Percentiles rank a stretch among this genome's conserved stretches.
Evolutionary conservation across 2,888 invertebrate species (phyloP).

Genomic region (Hirtodrosophila cameraria): DNA sequence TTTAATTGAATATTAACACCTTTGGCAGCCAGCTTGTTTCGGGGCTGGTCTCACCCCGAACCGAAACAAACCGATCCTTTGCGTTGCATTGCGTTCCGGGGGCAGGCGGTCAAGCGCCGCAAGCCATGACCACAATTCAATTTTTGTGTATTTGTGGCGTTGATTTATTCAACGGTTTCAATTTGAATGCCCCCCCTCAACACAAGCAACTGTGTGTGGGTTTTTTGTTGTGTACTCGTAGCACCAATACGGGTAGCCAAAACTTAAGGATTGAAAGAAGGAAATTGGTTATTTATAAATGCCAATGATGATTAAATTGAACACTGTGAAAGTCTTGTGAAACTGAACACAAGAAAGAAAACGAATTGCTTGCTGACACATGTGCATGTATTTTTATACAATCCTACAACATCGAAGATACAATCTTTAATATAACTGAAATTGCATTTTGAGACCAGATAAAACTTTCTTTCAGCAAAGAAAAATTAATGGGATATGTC

Average conservation of each 20-base stretch:
- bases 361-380: background rate
- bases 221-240: slow-evolving; percentile 48
- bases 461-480: too few relatives aligned
- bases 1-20: slow-evolving; percentile 84
- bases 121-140: slow-evolving; percentile 70
- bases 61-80: too few relatives aligned
- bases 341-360: background rate
- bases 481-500: too few relatives aligned
- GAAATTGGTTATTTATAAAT: slow-evolving; percentile 80
- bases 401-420: too few relatives aligned
- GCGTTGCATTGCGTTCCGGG: slow-evolving; percentile 10
- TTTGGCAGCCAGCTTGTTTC: slow-evolving; percentile 63
- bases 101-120: slow-evolving; percentile 70
- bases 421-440: too few relatives aligned
- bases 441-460: too few relatives aligned
- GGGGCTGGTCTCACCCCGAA: slow-evolving; percentile 4
- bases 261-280: slow-evolving; percentile 37
- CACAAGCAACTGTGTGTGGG: slow-evolving; percentile 60
- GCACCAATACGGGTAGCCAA: slow-evolving; percentile 58
- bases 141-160: slow-evolving; percentile 81
- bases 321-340: slow-evolving; percentile 16
- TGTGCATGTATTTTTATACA: too few relatives aligned
- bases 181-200: slow-evolving; percentile 35
- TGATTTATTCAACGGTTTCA: slow-evolving; percentile 77
- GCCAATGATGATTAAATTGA: slow-evolving; percentile 58